A percentile compares a stretch with the other conserved stretches of the same genome.
Conservation (phyloP, 1,140 invertebrate species). For the Drosophila subobscura region DNA sequence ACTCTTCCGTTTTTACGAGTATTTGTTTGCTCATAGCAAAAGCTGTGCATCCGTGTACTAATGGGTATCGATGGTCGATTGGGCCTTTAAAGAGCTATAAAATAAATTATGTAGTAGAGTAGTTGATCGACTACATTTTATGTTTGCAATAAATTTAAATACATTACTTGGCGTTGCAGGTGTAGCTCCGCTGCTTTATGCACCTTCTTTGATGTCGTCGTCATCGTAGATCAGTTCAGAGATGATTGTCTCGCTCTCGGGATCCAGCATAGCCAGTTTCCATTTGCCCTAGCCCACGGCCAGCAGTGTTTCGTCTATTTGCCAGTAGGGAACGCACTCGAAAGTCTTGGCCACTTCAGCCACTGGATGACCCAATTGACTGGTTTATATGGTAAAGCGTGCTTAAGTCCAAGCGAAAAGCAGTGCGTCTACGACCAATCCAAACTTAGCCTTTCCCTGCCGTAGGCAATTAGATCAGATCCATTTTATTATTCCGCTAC, state of each 20-base stretch:
- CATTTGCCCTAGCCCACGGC: slow-evolving; percentile 90
- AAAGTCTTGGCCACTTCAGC: slow-evolving; percentile 93
- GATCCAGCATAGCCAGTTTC: slow-evolving; percentile 90
- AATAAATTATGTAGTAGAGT: too few species aligned
- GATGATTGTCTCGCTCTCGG: slow-evolving; percentile 94
- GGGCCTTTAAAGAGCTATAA: too few species aligned
- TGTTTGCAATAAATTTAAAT: too few species aligned
- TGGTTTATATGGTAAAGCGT: slow-evolving; percentile 66
- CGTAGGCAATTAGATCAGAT: slow-evolving; percentile 91
- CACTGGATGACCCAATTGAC: slow-evolving; percentile 95
- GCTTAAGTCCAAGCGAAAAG: background rate
- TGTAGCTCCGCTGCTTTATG: slow-evolving; percentile 64
- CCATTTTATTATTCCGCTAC: slow-evolving; percentile 97
- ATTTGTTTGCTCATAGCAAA: too few species aligned
- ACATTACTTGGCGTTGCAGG: slow-evolving; percentile 47
- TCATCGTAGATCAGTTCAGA: slow-evolving; percentile 87
- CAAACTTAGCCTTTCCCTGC: slow-evolving; percentile 90
- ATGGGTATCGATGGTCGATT: too few species aligned
- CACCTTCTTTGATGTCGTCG: slow-evolving; percentile 85
- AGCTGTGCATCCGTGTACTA: too few species aligned
- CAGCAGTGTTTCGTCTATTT: slow-evolving; percentile 96
- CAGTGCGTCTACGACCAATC: background rate
- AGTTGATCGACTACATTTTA: too few species aligned
- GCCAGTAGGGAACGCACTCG: slow-evolving; percentile 91
- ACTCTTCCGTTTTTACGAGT: too few species aligned